Conservation (phyloP, 2,113 vertebrate genomes). For the Tympanuchus pallidicinctus region DNA sequence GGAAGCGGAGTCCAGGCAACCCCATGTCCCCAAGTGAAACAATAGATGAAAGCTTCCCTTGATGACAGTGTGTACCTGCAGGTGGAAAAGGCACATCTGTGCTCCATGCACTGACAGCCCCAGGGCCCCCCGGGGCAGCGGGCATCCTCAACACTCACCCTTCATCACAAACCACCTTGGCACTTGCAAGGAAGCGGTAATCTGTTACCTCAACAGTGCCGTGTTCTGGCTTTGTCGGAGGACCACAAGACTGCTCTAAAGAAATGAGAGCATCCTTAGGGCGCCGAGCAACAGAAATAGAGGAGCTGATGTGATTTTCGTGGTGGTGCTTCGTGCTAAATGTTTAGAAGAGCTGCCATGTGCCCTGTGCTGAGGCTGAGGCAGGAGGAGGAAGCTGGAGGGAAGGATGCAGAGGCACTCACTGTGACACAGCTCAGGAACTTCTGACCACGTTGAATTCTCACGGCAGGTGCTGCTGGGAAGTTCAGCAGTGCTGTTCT, state of each 20-base stretch:
- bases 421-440: not conserved
- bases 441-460: not conserved
- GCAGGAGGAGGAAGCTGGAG: rapidly evolving
- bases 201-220: slow-evolving; percentile 19
- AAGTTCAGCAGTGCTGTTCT: not conserved
- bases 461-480: slow-evolving; percentile 25
- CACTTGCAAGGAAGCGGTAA: not conserved
- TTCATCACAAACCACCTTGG: slow-evolving; percentile 55
- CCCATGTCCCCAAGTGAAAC: rapidly evolving
- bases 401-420: not conserved
- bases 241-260: slow-evolving; percentile 64
- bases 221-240: slow-evolving; percentile 58
- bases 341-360: not conserved
- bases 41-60: rapidly evolving
- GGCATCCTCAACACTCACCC: slow-evolving; percentile 68
- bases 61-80: not conserved
- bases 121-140: not conserved
- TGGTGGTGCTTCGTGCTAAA: not conserved
- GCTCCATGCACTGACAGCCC: not conserved
- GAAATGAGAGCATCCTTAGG: not conserved
- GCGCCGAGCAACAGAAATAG: rapidly evolving
- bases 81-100: not conserved
- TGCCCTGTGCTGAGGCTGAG: rapidly evolving
- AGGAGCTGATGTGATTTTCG: rapidly evolving
- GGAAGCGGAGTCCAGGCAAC: slow-evolving; percentile 33